phyloP scores from a whole-genome alignment of 2,113 vertebrate genomes.

The Oryzias celebensis region DNA sequence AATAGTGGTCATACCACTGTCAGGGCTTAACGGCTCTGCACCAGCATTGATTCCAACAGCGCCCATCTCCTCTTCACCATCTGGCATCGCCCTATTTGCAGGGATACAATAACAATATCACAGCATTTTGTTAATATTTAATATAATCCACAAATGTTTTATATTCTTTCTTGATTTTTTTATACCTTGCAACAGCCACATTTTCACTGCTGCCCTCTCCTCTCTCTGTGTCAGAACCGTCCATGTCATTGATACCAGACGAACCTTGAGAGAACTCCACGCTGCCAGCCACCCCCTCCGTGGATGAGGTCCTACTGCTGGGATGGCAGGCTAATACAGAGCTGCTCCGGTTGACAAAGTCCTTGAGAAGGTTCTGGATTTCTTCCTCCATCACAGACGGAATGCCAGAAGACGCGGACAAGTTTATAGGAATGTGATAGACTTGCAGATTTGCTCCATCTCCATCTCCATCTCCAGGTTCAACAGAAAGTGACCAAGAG shows the following conservation, averaged over 20 bases:
- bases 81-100: constrained; percentile 62
- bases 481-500: constrained; percentile 77
- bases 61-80: constrained; percentile 75
- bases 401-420: constrained; percentile 21
- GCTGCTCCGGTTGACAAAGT: constrained; percentile 82
- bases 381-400: constrained; percentile 77
- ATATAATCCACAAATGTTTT: neutral
- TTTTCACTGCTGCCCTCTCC: constrained; percentile 42
- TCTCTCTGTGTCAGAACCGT: constrained; percentile 86
- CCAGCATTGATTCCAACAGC: constrained; percentile 51
- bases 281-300: constrained; percentile 92
- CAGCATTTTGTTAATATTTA: neutral
- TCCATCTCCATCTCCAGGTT: constrained; percentile 80
- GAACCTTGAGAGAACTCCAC: constrained; percentile 93
- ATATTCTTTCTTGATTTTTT: neutral
- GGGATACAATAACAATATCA: constrained; percentile 16
- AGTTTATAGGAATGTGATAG: constrained; percentile 72
- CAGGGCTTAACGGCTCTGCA: constrained; percentile 88
- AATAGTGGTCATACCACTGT: constrained; percentile 91
- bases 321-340: constrained; percentile 79
- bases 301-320: constrained; percentile 91
- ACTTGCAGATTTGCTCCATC: constrained; percentile 82
- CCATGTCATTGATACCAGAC: constrained; percentile 90
- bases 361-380: constrained; percentile 83
- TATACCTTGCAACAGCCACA: constrained; percentile 59